Percentiles rank a stretch among this genome's conserved stretches.
Conservation (phyloP, 2,797 vertebrate species). For the Scomberomorus guttatus region DNA sequence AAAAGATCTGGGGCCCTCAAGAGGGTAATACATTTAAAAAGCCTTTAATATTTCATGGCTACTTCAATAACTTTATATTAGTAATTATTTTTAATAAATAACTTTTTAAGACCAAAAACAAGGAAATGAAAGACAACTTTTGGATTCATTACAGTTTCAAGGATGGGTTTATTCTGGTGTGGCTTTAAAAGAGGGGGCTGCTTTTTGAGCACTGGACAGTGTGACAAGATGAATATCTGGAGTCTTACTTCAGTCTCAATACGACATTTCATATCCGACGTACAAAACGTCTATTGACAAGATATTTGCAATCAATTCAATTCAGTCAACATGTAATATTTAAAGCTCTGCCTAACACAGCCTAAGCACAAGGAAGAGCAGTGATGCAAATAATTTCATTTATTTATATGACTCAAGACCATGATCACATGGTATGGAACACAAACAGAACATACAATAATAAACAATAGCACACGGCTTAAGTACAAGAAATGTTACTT, state of each 20-base stretch:
- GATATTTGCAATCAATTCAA: not conserved
- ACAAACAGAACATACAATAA: too few relatives aligned
- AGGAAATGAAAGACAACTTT: slow-evolving; percentile 5
- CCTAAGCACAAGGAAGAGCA: not conserved
- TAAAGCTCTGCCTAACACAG: not conserved
- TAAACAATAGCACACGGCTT: too few relatives aligned
- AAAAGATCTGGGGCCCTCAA: too few relatives aligned
- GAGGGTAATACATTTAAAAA: too few relatives aligned
- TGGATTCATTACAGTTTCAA: not conserved
- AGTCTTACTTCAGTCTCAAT: not conserved
- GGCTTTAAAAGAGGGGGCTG: not conserved
- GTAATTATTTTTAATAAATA: not conserved
- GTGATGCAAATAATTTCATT: not conserved
- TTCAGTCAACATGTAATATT: not conserved
- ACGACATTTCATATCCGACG: not conserved
- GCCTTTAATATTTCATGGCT: too few relatives aligned
- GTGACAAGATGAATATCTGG: not conserved
- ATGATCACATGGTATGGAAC: too few relatives aligned
- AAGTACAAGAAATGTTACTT: too few relatives aligned
- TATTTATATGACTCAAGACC: too few relatives aligned
- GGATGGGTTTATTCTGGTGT: not conserved
- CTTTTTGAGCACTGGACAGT: not conserved
- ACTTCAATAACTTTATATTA: too few relatives aligned
- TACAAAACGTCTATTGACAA: not conserved
- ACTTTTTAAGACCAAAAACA: not conserved